Conservation (phyloP, 2,797 vertebrate genomes). For the Lophius americanus region DNA sequence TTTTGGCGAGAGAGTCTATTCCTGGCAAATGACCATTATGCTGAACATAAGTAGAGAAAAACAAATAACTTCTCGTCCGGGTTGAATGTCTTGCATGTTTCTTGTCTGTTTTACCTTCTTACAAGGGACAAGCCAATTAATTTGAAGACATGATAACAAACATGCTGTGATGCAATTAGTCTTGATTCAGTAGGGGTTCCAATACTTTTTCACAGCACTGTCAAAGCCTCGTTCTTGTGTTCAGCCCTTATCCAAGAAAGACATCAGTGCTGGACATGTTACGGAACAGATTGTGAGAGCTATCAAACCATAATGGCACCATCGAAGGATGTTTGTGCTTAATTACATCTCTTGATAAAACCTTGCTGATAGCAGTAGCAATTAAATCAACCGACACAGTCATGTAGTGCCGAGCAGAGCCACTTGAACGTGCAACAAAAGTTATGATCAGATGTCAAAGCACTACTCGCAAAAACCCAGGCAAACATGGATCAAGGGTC, state of each 20-base stretch:
- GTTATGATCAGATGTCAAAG: conserved; percentile 12
- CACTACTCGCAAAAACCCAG: background rate
- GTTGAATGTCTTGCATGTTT: too few species aligned
- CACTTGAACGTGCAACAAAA: conserved; percentile 4
- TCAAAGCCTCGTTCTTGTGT: background rate
- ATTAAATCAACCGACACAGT: conserved; percentile 32
- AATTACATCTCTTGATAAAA: conserved; percentile 40
- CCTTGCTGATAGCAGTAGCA: conserved; percentile 28
- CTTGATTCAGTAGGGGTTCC: too few species aligned
- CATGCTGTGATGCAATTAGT: too few species aligned
- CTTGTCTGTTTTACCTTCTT: too few species aligned
- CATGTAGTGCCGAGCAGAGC: background rate
- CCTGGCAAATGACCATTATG: too few species aligned
- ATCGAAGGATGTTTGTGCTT: conserved; percentile 30
- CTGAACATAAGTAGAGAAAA: too few species aligned
- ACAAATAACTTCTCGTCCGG: too few species aligned
- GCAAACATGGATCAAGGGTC: background rate
- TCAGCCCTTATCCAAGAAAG: background rate
- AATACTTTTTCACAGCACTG: background rate
- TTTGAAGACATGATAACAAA: too few species aligned
- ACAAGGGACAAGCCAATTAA: too few species aligned
- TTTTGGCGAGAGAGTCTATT: too few species aligned
- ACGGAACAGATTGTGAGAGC: conserved; percentile 17
- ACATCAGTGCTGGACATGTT: background rate
- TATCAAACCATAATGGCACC: conserved; percentile 18